Percentiles rank a stretch among this genome's conserved stretches.
These are phyloP conservation scores for Oreochromis spilurus DNA, from an alignment of 2,113 vertebrate genomes.

Conservation along the genomic window DNA sequence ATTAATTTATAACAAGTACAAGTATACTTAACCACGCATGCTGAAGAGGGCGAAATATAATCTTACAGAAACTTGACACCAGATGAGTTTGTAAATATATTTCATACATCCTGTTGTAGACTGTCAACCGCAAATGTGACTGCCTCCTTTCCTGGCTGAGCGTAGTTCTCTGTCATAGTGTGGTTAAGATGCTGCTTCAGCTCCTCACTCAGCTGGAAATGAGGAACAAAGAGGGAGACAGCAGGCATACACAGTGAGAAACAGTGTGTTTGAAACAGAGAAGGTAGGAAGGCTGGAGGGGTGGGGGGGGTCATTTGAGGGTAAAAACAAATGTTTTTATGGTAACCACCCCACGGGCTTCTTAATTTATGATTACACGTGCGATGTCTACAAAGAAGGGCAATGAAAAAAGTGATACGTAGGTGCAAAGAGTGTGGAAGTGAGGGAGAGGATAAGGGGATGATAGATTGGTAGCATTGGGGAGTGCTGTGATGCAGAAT, in stretches of 20 bases:
- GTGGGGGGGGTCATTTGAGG: neutral
- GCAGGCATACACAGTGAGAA: neutral
- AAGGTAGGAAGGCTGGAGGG: neutral
- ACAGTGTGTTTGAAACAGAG: neutral
- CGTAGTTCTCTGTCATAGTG: constrained; percentile 79
- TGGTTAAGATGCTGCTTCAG: constrained; percentile 78
- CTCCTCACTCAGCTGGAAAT: constrained; percentile 78
- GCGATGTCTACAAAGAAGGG: neutral
- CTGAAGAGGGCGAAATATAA: neutral
- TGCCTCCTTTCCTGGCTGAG: constrained; percentile 65
- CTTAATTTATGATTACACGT: neutral
- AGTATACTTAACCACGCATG: neutral
- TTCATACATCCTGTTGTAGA: constrained; percentile 82
- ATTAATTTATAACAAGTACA: neutral
- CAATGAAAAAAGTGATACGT: neutral
- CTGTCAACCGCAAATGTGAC: constrained; percentile 78
- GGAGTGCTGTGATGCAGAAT: neutral
- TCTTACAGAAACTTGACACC: neutral
- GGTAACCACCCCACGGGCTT: neutral
- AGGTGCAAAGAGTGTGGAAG: neutral
- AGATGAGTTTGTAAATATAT: neutral
- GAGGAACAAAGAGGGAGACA: neutral
- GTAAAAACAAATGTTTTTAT: neutral
- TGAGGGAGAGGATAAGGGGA: neutral
- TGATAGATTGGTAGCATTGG: neutral